Percentiles rank a stretch among this genome's conserved stretches.
phyloP scores from a whole-genome alignment of 2,113 vertebrate species.

The Anhinga rufa region DNA sequence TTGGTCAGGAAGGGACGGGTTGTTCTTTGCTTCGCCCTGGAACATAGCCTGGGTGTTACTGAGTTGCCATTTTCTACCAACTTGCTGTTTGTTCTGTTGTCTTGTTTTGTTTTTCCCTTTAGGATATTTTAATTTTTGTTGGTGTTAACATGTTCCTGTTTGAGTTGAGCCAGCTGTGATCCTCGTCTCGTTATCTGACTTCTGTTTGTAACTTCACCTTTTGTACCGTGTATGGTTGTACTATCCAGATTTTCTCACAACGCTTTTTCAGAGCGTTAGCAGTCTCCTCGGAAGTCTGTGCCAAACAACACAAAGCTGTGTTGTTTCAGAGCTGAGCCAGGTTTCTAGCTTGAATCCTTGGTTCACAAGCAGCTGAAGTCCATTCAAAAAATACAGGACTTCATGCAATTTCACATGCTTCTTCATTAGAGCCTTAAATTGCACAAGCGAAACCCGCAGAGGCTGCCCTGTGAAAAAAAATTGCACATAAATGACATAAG shows the following conservation, averaged over 20 bases:
- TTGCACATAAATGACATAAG: background rate
- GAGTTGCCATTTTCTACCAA: background rate
- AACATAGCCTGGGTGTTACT: background rate
- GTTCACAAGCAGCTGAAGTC: background rate
- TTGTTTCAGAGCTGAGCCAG: background rate
- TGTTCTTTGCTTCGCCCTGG: background rate
- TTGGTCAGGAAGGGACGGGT: background rate
- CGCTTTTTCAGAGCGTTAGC: background rate
- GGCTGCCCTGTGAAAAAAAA: background rate
- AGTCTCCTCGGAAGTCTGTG: background rate
- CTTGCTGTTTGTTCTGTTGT: background rate
- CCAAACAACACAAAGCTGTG: background rate
- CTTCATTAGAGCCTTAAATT: background rate
- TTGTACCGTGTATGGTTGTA: background rate
- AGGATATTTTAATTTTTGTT: background rate
- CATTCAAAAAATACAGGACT: background rate
- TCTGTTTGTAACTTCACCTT: background rate
- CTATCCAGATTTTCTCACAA: background rate
- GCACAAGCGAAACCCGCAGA: background rate
- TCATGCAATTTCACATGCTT: background rate
- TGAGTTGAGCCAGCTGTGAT: background rate
- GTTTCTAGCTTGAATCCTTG: background rate
- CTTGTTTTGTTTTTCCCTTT: background rate
- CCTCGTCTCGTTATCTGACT: background rate
- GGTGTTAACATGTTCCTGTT: background rate